Evolutionary conservation across 1,140 invertebrate species (phyloP).

Genomic region (Sitophilus oryzae): DNA sequence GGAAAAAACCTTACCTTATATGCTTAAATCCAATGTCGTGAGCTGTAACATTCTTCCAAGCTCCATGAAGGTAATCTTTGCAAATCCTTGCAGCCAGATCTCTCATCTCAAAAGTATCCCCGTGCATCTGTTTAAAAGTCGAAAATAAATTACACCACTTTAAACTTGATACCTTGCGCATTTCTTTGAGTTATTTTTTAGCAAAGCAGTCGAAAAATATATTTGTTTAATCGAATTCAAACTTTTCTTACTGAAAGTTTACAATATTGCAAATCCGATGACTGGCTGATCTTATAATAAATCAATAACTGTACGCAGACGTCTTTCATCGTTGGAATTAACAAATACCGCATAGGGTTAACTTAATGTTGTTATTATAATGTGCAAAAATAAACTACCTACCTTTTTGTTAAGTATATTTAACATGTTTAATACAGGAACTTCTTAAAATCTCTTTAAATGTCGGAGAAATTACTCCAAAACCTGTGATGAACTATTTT

Average conservation of each 20-base stretch:
- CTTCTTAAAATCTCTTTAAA: neutral
- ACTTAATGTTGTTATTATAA: too few relatives aligned
- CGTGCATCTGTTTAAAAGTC: slow-evolving; percentile 47
- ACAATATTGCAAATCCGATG: neutral
- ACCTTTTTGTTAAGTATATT: slow-evolving; percentile 25
- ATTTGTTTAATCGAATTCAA: too few relatives aligned
- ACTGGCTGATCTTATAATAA: too few relatives aligned
- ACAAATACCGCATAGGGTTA: too few relatives aligned
- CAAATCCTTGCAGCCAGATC: slow-evolving; percentile 79
- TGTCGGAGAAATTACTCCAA: neutral
- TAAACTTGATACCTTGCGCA: slow-evolving; percentile 17
- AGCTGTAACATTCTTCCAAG: slow-evolving; percentile 75
- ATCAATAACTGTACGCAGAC: too few relatives aligned
- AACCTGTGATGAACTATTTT: too few relatives aligned
- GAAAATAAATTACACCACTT: slow-evolving; percentile 28
- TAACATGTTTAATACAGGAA: slow-evolving; percentile 10
- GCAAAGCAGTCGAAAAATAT: too few relatives aligned
- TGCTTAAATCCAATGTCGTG: slow-evolving; percentile 71
- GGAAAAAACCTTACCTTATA: slow-evolving; percentile 62
- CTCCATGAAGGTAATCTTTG: slow-evolving; percentile 77
- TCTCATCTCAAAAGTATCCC: slow-evolving; percentile 62
- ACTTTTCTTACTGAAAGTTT: too few relatives aligned
- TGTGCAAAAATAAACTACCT: neutral
- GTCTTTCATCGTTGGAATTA: too few relatives aligned
- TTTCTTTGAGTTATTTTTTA: slow-evolving; percentile 2